Base-by-base conservation (phyloP, 2,797 vertebrate species). In the Cryptoblepharus egeriae region DNA sequence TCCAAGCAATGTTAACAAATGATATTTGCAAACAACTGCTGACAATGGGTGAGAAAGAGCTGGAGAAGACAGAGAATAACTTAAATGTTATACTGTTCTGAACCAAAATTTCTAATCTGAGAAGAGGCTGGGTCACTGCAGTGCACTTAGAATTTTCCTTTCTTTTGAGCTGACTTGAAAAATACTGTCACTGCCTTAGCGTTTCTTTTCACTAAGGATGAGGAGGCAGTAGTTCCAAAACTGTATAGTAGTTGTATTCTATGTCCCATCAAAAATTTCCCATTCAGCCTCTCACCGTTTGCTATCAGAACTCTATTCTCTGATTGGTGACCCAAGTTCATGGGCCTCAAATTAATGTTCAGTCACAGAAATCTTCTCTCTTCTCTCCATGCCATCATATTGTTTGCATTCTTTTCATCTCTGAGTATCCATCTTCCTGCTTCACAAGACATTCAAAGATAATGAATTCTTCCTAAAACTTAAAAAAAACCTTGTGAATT, bases 401-500 rank as follows among this genome's bases (percentile, higher is more conserved):
- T 93, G 90, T 92, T 90, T 89, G 84, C 32, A 79, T 39, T 92
- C 83, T 88, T 75, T 92, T 91, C 88, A 91, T 90, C 84, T 94
- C 90, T 89, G 83, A 90, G 85, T 90, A 91, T 92, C 82, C 73
- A 85, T 89, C 89, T 92, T 93, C 91, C 89, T 91, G 83, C 91
- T 91, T 91, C 87, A 92, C 75, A 81, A 72, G 88, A 64, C 94
- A 91, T 93, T 94, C 93, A 93, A 92, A 82, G 89, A 75, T 79
- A 84, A 79, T 32, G 63, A 83, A 60, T 90, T 92, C 82, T 85
- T 90, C 90, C 89, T 81, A n/a, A 92, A 89, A 88, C 88, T 79
- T 88, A 92, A 88, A 90, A 86, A 52, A 92, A 88, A 90, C 93
- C 93, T 96, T 94, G 94, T 96, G 94, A 94, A 94, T 94, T 96